phyloP scores from a whole-genome alignment of 2,113 vertebrate species.

The Dipodomys ordii region DNA sequence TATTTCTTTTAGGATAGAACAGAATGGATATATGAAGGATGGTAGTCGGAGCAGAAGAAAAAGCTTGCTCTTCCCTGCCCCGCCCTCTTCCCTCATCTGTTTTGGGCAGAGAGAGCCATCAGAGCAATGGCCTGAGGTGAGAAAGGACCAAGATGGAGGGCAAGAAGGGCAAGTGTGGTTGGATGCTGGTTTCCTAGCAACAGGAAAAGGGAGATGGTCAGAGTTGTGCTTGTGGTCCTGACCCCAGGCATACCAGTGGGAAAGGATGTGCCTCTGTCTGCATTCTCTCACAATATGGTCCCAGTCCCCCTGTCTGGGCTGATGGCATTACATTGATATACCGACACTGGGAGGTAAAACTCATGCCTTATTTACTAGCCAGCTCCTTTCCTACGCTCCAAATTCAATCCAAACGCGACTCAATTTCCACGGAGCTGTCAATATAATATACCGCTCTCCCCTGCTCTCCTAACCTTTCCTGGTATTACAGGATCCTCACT shows the following conservation, averaged over 20 bases:
- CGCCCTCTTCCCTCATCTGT: accelerated
- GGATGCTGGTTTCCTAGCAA: not conserved
- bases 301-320: constrained; percentile 19
- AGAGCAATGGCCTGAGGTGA: not conserved
- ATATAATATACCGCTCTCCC: constrained; percentile 84
- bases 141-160: not conserved
- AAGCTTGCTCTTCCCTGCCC: too few relatives aligned
- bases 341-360: constrained; percentile 80
- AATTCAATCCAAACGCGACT: constrained; percentile 87
- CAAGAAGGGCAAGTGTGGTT: not conserved
- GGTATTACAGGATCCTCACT: constrained; percentile 86
- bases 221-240: not conserved
- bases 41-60: not conserved
- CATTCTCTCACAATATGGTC: constrained; percentile 62
- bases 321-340: constrained; percentile 69
- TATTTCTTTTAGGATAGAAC: not conserved
- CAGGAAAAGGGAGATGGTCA: not conserved
- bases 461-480: constrained; percentile 87
- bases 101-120: not conserved
- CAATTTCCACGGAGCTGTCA: constrained; percentile 87
- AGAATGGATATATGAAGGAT: accelerated
- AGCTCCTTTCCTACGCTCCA: constrained; percentile 81
- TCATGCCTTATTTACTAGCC: constrained; percentile 90
- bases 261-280: not conserved
- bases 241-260: not conserved